Base-by-base conservation (phyloP, 2,113 vertebrate genomes). In the Centropus bengalensis region DNA sequence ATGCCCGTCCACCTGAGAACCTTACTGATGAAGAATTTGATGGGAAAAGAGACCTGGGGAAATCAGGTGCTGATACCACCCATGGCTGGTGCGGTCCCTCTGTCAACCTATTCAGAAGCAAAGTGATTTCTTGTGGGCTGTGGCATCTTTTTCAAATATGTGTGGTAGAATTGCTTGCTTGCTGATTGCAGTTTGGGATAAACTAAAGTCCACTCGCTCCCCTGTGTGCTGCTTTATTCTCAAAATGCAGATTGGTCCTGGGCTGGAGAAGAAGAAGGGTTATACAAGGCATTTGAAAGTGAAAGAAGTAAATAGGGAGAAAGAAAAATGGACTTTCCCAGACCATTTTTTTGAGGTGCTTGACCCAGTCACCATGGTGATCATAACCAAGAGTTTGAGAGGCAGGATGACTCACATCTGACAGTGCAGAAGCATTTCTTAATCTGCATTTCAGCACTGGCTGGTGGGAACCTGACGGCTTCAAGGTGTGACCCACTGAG, bases 331-430 rank as follows among this genome's bases (percentile, higher is more conserved):
- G 78, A 24, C 32, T 77, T 94, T 78, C 32, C 28, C 23, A 47
- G 71, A 19, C 18, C 11, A 24, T 91, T 80, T 75, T 88, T 69
- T 66, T 78, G 89, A 84, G 44, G 14, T 81, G 89, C 52, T 49
- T 94, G 91, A 82, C 42, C 75, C 14, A 1, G 55, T 92, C 78
- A 74, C 87, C 91, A 56, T 63, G 79, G 94, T 63, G 95, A 94
- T 71, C 60, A 38, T 47, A 71, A 77, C 80, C 4, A 3, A 82
- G 77, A 11, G 47, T 3, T 95, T 3, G 12, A 77, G 47, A 86
- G 60, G 42, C 60, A 75, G 40, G 42, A 71, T 89, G 89, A 83
- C 45, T 91, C 94, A 89, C 28, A 58, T 59, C 67, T 94, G 89
- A 55, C 78, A 68, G 14, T 6, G 56, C 23, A 94, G 44, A 69